Percentiles rank a stretch among this genome's conserved stretches.
Evolutionary conservation across 2,888 invertebrate species (phyloP).

Genomic region (Himalopsyche tibetana): DNA sequence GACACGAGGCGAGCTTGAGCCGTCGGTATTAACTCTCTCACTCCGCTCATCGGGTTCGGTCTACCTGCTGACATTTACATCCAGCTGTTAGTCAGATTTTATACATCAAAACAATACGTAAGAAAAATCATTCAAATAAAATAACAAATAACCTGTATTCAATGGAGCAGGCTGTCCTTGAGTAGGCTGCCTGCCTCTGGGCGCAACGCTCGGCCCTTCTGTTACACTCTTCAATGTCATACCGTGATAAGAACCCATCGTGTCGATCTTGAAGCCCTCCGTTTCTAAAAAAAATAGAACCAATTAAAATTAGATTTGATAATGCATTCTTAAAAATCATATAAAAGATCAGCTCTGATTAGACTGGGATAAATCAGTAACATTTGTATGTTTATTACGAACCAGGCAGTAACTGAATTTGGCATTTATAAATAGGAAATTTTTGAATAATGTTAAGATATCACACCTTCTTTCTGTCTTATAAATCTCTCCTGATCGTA

Average conservation of each 20-base stretch:
- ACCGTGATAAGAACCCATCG: slow-evolving; percentile 98
- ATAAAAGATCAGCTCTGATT: too few species aligned
- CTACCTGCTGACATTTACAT: slow-evolving; percentile 47
- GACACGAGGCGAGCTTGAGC: slow-evolving; percentile 79
- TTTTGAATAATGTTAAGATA: neutral
- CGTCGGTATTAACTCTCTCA: slow-evolving; percentile 79
- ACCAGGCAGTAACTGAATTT: too few species aligned
- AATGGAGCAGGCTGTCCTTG: slow-evolving; percentile 65
- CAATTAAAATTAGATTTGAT: too few species aligned
- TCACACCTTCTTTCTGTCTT: slow-evolving; percentile 88
- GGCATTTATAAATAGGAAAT: neutral
- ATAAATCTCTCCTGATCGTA: slow-evolving; percentile 99
- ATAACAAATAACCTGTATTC: slow-evolving; percentile 32
- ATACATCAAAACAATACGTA: neutral
- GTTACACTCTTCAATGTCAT: slow-evolving; percentile 98
- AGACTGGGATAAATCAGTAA: too few species aligned
- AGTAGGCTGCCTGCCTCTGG: slow-evolving; percentile 72
- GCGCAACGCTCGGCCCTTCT: slow-evolving; percentile 87
- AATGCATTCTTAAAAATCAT: too few species aligned
- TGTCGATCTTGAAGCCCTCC: slow-evolving; percentile 99
- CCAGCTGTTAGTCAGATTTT: neutral
- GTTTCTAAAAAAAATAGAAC: slow-evolving; percentile 82
- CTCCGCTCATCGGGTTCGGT: slow-evolving; percentile 68
- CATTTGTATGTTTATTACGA: too few species aligned
- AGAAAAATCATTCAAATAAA: neutral